Evolutionary conservation across 2,888 invertebrate species (phyloP), one percentile per base, ranked within the genome.

Genomic region (Eurytoma californica): DNA sequence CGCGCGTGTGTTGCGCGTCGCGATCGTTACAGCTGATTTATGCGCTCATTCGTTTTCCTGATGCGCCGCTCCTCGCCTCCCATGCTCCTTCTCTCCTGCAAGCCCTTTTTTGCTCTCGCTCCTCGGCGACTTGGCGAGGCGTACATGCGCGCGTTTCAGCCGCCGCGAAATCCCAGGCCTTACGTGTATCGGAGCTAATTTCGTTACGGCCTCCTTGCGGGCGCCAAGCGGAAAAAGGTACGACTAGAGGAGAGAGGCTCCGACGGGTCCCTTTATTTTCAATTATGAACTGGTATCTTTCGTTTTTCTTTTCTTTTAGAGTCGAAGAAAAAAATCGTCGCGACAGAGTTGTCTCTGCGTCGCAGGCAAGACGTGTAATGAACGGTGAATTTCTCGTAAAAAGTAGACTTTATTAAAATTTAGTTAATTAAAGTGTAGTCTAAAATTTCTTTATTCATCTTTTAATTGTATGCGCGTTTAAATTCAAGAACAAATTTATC

Each of bases 11-110:
- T 39, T 63, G 39, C 24, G 65, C 39, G 24, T 14, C 53, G 16
- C 84, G 85, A 83, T 85, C 86, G 85, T 85, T 86, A 83, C 82
- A 66, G 74, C 77, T 85, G 86, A 86, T 86, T 86, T 86, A 86
- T 86, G 81, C 82, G 82, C 82, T 85, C 86, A 77, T 79, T 79
- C 80, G 66, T 79, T 77, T 73, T 70, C 77, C 67, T 53, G 68
- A 79, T 74, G 58, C 57, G 68, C 58, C 58, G 28, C 61, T 47
- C 49, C 49, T 16, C 30, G 20, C 76, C 61, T 57, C 13, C 57
- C 49, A 13, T 16, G 16, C 39, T 39, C 20, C 39, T 5, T 63
- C n/a, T 14, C n/a, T 63, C 57, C 65, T 68, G 18, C 73, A n/a
- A 60, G 47, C 28, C 39, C 57, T 65, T 47, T 66, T 47, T 55